Conservation (phyloP, 2,888 invertebrate genomes). For the Aleiodes testaceus region DNA sequence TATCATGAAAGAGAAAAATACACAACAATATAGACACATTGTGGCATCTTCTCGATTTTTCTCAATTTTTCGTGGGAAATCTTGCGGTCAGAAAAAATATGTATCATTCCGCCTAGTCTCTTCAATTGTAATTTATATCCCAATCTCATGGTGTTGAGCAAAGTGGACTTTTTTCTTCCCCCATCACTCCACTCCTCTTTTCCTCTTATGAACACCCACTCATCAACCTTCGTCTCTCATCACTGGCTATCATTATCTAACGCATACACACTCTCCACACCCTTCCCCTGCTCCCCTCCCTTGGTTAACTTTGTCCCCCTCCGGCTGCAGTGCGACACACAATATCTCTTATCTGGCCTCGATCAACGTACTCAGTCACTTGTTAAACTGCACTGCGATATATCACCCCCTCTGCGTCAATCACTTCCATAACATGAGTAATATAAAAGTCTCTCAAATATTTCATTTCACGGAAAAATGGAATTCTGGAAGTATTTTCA, state of each 20-base stretch:
- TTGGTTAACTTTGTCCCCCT: background rate
- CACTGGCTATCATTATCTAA: constrained; percentile 23
- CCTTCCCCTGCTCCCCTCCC: background rate
- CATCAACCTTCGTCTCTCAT: constrained; percentile 30
- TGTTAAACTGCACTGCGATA: constrained; percentile 4
- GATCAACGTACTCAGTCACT: constrained; percentile 1
- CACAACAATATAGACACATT: too few species aligned
- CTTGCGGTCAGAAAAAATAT: too few species aligned
- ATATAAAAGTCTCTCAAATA: background rate
- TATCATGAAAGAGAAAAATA: too few species aligned
- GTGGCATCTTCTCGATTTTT: too few species aligned
- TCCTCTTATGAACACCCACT: constrained; percentile 6
- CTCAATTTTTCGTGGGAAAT: too few species aligned
- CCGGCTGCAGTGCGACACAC: background rate
- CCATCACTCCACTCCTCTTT: background rate
- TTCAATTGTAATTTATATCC: background rate
- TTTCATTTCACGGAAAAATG: too few species aligned
- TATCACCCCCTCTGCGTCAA: background rate
- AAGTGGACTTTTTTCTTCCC: constrained; percentile 2
- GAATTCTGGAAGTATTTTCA: too few species aligned
- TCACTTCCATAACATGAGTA: background rate
- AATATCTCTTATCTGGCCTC: constrained; percentile 24
- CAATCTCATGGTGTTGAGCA: background rate
- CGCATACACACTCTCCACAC: background rate
- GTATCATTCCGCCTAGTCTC: too few species aligned